phyloP scores from a whole-genome alignment of 1,140 invertebrate species.

The Araneus ventricosus region DNA sequence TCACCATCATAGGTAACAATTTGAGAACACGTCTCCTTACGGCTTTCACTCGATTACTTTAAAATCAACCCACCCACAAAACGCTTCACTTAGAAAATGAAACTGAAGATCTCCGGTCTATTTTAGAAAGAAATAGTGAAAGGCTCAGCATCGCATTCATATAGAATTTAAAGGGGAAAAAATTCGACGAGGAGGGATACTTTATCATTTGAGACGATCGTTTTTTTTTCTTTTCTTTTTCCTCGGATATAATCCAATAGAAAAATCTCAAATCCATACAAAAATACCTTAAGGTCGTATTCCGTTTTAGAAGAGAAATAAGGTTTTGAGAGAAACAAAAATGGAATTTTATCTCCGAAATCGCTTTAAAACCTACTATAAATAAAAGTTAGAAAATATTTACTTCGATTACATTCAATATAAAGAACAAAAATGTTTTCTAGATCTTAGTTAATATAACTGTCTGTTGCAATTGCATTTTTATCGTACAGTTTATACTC shows the following conservation, averaged over 20 bases:
- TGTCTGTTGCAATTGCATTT: no score
- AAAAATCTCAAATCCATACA: not conserved
- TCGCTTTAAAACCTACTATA: no score
- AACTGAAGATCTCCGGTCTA: not conserved
- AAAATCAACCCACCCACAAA: not conserved
- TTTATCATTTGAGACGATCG: not conserved
- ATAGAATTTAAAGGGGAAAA: not conserved
- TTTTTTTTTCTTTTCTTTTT: not conserved
- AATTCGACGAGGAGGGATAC: not conserved
- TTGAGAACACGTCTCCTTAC: not conserved
- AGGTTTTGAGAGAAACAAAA: no score
- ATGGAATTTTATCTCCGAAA: no score
- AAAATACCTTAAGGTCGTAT: not conserved
- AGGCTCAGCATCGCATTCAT: not conserved
- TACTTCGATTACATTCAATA: no score
- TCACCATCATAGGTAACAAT: constrained; percentile 2
- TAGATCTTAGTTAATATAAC: no score
- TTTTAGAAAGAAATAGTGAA: not conserved
- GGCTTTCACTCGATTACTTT: constrained; percentile 1
- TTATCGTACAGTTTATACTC: no score
- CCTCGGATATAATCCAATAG: not conserved
- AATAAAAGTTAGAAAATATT: no score
- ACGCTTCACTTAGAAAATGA: constrained; percentile 20
- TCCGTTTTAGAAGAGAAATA: not conserved
- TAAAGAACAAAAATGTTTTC: no score